A percentile compares a stretch with the other conserved stretches of the same genome.
Evolutionary conservation across 2,888 invertebrate species (phyloP).

Genomic region (Heliconius charithonia): DNA sequence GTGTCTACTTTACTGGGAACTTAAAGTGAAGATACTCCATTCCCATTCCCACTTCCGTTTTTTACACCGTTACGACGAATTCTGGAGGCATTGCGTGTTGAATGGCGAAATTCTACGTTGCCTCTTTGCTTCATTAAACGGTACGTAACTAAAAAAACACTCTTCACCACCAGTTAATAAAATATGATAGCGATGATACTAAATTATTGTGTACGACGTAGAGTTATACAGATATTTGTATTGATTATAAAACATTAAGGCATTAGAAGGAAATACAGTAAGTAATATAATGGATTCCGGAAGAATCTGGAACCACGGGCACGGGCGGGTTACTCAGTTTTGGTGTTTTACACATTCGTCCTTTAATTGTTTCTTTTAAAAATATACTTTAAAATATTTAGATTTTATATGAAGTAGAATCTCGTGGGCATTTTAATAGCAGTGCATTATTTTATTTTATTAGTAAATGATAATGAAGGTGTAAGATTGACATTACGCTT

Average conservation of each 20-base stretch:
- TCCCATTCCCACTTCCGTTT: too few relatives aligned
- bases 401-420: background rate
- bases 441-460: background rate
- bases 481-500: too few relatives aligned
- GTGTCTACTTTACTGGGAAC: too few relatives aligned
- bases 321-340: background rate
- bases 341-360: conserved; percentile 16
- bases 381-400: too few relatives aligned
- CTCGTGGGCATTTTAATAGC: background rate
- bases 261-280: conserved; percentile 1
- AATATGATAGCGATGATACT: background rate
- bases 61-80: background rate
- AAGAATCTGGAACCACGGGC: background rate
- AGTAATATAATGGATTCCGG: background rate
- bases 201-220: background rate
- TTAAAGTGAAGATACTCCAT: too few relatives aligned
- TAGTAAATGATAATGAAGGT: too few relatives aligned
- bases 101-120: background rate
- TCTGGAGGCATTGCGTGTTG: background rate
- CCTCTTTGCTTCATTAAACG: background rate
- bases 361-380: background rate
- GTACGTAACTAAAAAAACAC: too few relatives aligned
- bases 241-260: conserved; percentile 2
- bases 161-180: too few relatives aligned
- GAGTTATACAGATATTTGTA: background rate